Evolutionary conservation across 1,140 invertebrate genomes (phyloP), one percentile per base, ranked within the genome.

Genomic region (Sitodiplosis mosellana): DNA sequence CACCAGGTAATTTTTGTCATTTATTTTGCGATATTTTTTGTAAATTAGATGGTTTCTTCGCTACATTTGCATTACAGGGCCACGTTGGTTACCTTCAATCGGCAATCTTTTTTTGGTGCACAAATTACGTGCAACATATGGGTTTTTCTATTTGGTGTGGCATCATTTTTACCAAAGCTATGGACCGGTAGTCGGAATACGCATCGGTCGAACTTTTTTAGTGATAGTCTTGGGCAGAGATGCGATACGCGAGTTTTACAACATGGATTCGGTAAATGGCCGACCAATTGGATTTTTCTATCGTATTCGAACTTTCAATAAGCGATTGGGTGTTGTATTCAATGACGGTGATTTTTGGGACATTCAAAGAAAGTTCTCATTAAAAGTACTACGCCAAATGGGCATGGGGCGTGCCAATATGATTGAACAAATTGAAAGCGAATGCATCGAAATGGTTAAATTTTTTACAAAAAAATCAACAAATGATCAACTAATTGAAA

Each of bases 261-360:
- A 63, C 2, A 69, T 64, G 34, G 75, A 80, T 7, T 75, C 79
- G 40, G 80, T 83, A 48, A 72, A 78, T 40, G 79, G 75, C 3
- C 68, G 81, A 49, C 81, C 82, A 0, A 70, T 78, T 57, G 78
- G 78, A 45, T 78, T 79, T 52, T 75, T 80, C 55, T 79, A 78
- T 50, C 61, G 68, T 33, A 59, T 78, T 18, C 64, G 80, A 51
- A 67, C 75, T 0, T 75, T 76, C 53, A 76, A 76, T 19, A 72
- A 77, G 56, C 69, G 75, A 59, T 63, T 72, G 52, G 76, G 76
- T 3, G 55, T 80, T 18, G 61, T 77, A 17, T 75, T 78, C 43
- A 65, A 66, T 1, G 76, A 79, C 34, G 78, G 76, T 0, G 52
- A 58, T 4, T 51, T 59, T 5, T 79, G 76, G 74, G 56, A 61